Conservation (phyloP, 2,888 invertebrate genomes). For the Allophyes oxyacanthae region DNA sequence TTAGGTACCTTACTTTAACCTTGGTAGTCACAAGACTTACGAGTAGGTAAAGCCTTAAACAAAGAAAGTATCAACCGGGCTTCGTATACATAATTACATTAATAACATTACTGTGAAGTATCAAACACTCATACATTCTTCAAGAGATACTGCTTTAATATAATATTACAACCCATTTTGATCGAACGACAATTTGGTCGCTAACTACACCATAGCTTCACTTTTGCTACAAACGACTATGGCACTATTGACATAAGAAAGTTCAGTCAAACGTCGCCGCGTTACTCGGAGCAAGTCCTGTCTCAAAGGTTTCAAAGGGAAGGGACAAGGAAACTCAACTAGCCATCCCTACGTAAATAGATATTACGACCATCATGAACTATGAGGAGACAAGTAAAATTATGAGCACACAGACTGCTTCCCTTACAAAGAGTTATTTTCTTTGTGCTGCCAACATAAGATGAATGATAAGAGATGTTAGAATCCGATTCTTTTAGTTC, state of each 20-base stretch:
- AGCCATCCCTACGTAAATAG: constrained; percentile 34
- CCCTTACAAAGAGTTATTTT: constrained; percentile 9
- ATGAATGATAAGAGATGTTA: constrained; percentile 5
- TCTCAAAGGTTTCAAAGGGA: background rate
- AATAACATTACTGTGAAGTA: no score
- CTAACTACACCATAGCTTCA: no score
- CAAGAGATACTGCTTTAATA: no score
- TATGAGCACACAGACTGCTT: constrained; percentile 12
- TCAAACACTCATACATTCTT: no score
- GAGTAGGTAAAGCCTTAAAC: constrained; percentile 1
- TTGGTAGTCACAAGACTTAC: background rate
- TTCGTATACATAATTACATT: no score
- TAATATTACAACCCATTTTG: no score
- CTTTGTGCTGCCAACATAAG: constrained; percentile 18
- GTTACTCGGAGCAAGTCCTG: constrained; percentile 16
- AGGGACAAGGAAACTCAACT: constrained; percentile 31
- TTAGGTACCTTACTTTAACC: constrained; percentile 13
- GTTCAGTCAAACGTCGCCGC: constrained; percentile 18
- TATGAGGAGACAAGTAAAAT: constrained; percentile 1
- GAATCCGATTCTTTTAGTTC: no score
- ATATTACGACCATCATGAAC: constrained; percentile 5
- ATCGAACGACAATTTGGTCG: no score
- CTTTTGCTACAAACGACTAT: constrained; percentile 15
- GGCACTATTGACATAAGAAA: constrained; percentile 40
- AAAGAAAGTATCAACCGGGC: constrained; percentile 6